Evolutionary conservation across 2,113 vertebrate species (phyloP).

Genomic region (Pipa parva): DNA sequence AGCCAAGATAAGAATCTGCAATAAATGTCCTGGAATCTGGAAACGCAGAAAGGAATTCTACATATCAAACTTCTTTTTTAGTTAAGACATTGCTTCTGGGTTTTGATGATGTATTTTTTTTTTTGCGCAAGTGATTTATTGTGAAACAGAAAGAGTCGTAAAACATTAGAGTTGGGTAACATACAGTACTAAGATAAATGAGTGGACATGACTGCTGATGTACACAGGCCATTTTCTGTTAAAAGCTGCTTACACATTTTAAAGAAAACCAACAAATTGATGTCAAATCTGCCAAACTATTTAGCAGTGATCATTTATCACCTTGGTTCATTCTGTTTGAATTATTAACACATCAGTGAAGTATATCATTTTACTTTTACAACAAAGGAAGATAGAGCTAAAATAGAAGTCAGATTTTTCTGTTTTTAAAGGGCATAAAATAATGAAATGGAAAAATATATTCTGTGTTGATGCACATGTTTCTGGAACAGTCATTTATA

Average conservation of each 20-base stretch:
- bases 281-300: slow-evolving; percentile 7
- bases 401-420: not conserved
- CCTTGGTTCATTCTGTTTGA: not conserved
- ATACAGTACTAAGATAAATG: slow-evolving; percentile 13
- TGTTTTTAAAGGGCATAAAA: not conserved
- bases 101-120: slow-evolving; percentile 3
- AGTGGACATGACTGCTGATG: slow-evolving; percentile 5
- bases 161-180: slow-evolving; percentile 16
- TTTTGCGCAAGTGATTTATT: slow-evolving; percentile 18
- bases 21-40: slow-evolving; percentile 1
- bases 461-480: too few relatives aligned
- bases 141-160: slow-evolving; percentile 9
- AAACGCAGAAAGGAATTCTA: slow-evolving; percentile 12
- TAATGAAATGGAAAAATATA: not conserved
- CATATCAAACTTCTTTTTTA: not conserved
- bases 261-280: slow-evolving; percentile 13
- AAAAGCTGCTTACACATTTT: slow-evolving; percentile 3
- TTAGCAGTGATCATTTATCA: slow-evolving; percentile 15
- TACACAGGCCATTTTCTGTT: slow-evolving; percentile 16
- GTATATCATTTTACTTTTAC: not conserved
- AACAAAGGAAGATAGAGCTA: not conserved
- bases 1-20: slow-evolving; percentile 20
- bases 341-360: slow-evolving; percentile 12
- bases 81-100: slow-evolving; percentile 20
- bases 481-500: not conserved